phyloP scores from a whole-genome alignment of 2,888 invertebrate species.

The Metopia argyrocephala region DNA sequence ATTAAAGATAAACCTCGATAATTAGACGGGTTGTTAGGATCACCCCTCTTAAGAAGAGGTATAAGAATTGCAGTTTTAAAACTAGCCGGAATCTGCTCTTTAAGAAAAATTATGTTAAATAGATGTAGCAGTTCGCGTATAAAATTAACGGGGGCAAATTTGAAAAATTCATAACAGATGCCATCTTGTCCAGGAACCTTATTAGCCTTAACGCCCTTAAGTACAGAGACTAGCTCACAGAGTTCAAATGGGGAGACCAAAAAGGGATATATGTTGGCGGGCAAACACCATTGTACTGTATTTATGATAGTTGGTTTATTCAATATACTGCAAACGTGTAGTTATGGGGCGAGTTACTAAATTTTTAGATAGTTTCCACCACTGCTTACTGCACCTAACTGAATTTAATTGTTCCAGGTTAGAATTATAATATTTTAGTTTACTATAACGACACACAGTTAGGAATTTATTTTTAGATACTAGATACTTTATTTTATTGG shows the following conservation, averaged over 20 bases:
- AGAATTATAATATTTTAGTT: not conserved
- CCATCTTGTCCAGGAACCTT: too few relatives aligned
- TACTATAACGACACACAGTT: not conserved
- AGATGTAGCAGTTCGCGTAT: too few relatives aligned
- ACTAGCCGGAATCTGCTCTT: too few relatives aligned
- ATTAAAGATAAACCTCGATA: too few relatives aligned
- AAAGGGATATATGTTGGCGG: not conserved
- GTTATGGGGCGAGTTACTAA: not conserved
- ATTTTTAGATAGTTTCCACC: slow-evolving; percentile 1
- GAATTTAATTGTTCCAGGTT: not conserved
- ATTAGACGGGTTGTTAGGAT: too few relatives aligned
- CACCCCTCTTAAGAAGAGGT: too few relatives aligned
- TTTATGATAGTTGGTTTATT: not conserved
- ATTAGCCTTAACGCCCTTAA: not conserved
- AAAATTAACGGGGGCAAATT: too few relatives aligned
- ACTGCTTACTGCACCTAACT: not conserved
- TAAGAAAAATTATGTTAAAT: too few relatives aligned
- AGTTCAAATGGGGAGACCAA: slow-evolving; percentile 1
- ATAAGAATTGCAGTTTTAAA: too few relatives aligned
- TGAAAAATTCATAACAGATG: too few relatives aligned
- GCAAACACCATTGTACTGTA: not conserved
- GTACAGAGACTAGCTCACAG: not conserved
- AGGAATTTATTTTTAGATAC: not conserved
- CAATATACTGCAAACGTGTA: not conserved
- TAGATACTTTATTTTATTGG: too few relatives aligned